Conservation (phyloP, 2,113 vertebrate genomes). For the Corvus cornix region DNA sequence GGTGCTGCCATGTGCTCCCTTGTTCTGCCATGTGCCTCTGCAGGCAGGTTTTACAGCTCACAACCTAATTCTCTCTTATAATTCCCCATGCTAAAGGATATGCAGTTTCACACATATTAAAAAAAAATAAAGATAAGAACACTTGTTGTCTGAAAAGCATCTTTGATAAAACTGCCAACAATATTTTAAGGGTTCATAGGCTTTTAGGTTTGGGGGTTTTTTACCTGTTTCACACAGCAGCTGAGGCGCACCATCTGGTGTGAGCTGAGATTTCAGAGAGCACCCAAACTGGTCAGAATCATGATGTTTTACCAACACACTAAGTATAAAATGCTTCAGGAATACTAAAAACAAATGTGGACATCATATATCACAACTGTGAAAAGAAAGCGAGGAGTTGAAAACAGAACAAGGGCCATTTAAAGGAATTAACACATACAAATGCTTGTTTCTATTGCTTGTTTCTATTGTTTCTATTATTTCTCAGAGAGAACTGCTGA, state of each 20-base stretch:
- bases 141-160: background rate
- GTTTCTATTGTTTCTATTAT: background rate
- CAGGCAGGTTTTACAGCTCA: too few species aligned
- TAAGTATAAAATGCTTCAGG: background rate
- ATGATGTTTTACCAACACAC: background rate
- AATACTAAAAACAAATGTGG: slow-evolving; percentile 42
- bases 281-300: slow-evolving; percentile 20
- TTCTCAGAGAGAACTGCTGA: background rate
- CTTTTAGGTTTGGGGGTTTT: fast-evolving
- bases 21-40: too few species aligned
- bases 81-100: background rate
- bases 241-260: slow-evolving; percentile 53
- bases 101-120: background rate
- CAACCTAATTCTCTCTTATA: too few species aligned
- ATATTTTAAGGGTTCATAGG: background rate
- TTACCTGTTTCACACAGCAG: slow-evolving; percentile 29
- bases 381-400: background rate
- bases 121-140: background rate
- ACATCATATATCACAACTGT: background rate
- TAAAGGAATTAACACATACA: background rate
- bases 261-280: slow-evolving; percentile 2
- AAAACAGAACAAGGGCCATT: background rate
- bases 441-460: background rate
- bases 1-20: too few species aligned
- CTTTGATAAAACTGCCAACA: background rate